phyloP scores from a whole-genome alignment of 2,113 vertebrate genomes.

The Aegithalos caudatus region DNA sequence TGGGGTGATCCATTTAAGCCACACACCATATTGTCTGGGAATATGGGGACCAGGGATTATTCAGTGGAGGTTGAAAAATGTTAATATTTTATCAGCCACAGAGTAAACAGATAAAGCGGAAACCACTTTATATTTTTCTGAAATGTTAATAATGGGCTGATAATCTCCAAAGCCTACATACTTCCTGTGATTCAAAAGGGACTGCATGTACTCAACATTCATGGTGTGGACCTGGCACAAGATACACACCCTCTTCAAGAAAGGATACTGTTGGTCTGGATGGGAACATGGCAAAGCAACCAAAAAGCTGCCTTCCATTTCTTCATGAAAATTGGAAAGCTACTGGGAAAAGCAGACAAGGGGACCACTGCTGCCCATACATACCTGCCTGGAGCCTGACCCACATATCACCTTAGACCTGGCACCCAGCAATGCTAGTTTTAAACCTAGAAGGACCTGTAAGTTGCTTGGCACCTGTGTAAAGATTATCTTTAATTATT shows the following conservation, averaged over 20 bases:
- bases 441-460: not conserved
- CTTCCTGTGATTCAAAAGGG: conserved; percentile 71
- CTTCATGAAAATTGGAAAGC: not conserved
- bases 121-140: conserved; percentile 66
- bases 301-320: not conserved
- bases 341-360: not conserved
- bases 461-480: not conserved
- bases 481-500: not conserved
- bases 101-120: conserved; percentile 76
- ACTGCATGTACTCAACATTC: conserved; percentile 17
- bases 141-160: conserved; percentile 71
- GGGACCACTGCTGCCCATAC: not conserved
- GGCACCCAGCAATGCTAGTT: not conserved
- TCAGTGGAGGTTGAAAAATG: conserved; percentile 58
- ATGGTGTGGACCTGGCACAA: not conserved
- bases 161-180: conserved; percentile 71
- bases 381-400: not conserved
- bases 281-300: not conserved
- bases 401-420: not conserved
- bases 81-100: conserved; percentile 67
- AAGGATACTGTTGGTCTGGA: not conserved
- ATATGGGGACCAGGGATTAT: conserved; percentile 51
- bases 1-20: conserved; percentile 30
- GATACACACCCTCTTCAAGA: conserved; percentile 13
- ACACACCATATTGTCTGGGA: conserved; percentile 57